Conservation (phyloP, 2,797 vertebrate species). For the Pogoniulus pusillus region DNA sequence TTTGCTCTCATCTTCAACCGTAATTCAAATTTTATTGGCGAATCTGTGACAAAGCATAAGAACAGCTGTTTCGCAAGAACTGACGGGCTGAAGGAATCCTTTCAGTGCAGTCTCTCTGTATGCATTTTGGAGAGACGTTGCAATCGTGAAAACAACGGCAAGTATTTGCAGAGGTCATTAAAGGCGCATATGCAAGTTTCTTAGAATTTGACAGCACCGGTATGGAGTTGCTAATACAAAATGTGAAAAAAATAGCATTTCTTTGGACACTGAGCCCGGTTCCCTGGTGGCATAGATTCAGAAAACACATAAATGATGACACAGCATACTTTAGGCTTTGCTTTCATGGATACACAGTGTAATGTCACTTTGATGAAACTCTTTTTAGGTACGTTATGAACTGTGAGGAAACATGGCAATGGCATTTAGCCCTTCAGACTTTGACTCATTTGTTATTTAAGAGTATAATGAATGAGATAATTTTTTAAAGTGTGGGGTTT, state of each 20-base stretch:
- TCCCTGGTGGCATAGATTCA: neutral
- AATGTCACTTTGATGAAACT: neutral
- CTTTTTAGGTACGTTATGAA: neutral
- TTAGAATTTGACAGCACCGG: neutral
- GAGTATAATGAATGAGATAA: neutral
- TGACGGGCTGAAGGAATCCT: neutral
- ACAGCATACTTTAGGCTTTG: neutral
- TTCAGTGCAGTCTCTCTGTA: accelerated
- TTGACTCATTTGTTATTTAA: neutral
- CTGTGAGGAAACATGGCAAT: neutral
- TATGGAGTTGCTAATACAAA: neutral
- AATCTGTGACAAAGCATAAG: neutral
- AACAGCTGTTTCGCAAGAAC: neutral
- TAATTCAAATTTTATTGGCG: neutral
- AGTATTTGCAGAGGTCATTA: neutral
- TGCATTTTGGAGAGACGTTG: neutral
- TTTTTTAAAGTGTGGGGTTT: neutral
- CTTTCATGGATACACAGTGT: neutral
- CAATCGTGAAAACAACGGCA: neutral
- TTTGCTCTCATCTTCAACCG: neutral
- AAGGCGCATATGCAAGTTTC: neutral
- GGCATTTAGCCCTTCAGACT: neutral
- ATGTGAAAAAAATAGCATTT: neutral
- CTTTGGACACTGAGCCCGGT: neutral
- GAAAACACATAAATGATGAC: neutral